Conservation (phyloP, 2,113 vertebrate genomes). For the Tapirus terrestris region DNA sequence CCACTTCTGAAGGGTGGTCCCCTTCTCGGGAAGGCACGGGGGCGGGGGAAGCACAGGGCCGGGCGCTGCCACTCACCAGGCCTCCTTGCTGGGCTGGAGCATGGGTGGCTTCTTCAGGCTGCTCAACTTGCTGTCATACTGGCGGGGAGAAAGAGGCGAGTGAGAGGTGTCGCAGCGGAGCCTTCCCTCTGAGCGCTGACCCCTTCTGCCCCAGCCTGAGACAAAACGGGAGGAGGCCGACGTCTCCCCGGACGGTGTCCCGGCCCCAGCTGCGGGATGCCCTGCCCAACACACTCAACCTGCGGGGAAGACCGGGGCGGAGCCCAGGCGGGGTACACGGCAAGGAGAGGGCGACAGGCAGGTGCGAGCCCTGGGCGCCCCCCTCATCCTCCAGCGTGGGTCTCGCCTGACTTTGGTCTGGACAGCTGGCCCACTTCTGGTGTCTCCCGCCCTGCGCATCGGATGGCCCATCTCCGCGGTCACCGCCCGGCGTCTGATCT, state of each 20-base stretch:
- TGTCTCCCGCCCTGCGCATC: too few species aligned
- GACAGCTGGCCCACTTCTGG: not conserved
- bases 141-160: not conserved
- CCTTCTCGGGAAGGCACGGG: rapidly evolving
- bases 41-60: rapidly evolving
- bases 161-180: rapidly evolving
- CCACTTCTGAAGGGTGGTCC: not conserved
- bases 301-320: conserved; percentile 85
- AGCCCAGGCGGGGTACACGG: conserved; percentile 55
- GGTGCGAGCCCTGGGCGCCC: not conserved
- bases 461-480: rapidly evolving
- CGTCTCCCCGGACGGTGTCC: conserved; percentile 83
- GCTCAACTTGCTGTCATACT: conserved; percentile 86
- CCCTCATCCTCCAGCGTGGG: too few species aligned
- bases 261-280: conserved; percentile 83
- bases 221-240: not conserved
- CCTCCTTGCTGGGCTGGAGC: conserved; percentile 95
- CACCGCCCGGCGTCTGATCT: rapidly evolving
- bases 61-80: conserved; percentile 86
- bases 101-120: conserved; percentile 90
- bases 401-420: not conserved
- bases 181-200: rapidly evolving
- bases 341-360: not conserved
- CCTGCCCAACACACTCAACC: conserved; percentile 86
- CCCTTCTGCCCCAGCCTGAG: not conserved